A percentile compares a stretch with the other conserved stretches of the same genome.
Evolutionary conservation across 2,888 invertebrate species (phyloP).

Genomic region (Drosophila meridionalis): DNA sequence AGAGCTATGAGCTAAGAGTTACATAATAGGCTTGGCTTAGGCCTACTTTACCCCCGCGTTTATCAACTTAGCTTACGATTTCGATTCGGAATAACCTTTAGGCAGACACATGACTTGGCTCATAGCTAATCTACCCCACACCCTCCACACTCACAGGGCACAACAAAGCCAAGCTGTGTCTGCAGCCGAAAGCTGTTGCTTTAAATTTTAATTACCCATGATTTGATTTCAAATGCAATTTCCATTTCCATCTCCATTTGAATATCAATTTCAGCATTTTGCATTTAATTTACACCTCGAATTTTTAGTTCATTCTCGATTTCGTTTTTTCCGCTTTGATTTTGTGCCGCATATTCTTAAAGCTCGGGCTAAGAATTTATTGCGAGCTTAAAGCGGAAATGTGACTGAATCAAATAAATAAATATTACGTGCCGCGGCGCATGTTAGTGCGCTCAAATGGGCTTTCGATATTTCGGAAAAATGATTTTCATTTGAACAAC

Average conservation of each 20-base stretch:
- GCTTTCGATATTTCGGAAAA: not conserved
- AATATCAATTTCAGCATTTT: not conserved
- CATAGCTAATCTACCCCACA: not conserved
- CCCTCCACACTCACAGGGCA: not conserved
- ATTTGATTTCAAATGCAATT: not conserved
- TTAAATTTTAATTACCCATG: constrained; percentile 6
- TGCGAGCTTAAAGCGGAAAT: not conserved
- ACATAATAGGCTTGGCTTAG: too few relatives aligned
- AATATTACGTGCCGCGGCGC: constrained; percentile 13
- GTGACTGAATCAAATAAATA: not conserved
- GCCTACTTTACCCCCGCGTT: not conserved
- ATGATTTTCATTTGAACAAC: not conserved
- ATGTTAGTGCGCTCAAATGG: constrained; percentile 11
- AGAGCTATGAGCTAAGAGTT: too few relatives aligned
- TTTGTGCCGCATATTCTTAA: not conserved
- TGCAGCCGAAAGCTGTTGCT: not conserved
- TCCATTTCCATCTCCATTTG: not conserved
- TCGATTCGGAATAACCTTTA: too few relatives aligned
- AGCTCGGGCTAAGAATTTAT: not conserved
- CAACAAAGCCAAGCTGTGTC: not conserved
- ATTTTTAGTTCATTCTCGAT: not conserved
- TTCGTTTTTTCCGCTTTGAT: not conserved
- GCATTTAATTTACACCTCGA: constrained; percentile 10
- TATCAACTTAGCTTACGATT: too few relatives aligned
- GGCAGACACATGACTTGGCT: not conserved